Evolutionary conservation across 2,888 invertebrate genomes (phyloP).

Genomic region (Mactromeris polynyma): DNA sequence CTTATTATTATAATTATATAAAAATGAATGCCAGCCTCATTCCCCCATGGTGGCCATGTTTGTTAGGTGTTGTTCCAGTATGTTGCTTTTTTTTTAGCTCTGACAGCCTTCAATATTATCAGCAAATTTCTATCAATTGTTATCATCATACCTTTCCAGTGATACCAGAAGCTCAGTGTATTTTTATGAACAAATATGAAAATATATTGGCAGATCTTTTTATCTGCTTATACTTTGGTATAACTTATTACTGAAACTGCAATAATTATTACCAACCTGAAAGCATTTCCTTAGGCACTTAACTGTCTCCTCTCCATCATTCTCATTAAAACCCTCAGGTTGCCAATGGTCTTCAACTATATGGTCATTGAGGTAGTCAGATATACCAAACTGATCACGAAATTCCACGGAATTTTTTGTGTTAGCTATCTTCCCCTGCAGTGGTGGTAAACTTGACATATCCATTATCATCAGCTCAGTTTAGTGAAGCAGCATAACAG

Average conservation of each 20-base stretch:
- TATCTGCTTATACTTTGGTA: background rate
- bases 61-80: too few species aligned
- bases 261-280: constrained; percentile 66
- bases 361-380: constrained; percentile 49
- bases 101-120: too few species aligned
- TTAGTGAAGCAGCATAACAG: too few species aligned
- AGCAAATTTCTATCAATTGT: too few species aligned
- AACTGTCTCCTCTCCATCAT: constrained; percentile 80
- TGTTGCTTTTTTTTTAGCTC: too few species aligned
- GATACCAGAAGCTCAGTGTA: background rate
- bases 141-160: background rate
- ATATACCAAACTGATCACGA: constrained; percentile 35
- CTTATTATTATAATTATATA: too few species aligned
- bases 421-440: constrained; percentile 56
- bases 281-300: constrained; percentile 78
- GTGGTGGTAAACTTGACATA: constrained; percentile 51
- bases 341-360: constrained; percentile 33
- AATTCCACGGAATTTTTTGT: constrained; percentile 55
- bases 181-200: background rate
- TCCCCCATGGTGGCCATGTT: too few species aligned
- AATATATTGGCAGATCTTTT: background rate
- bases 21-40: too few species aligned
- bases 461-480: constrained; percentile 32
- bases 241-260: background rate
- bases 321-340: constrained; percentile 69